phyloP scores from a whole-genome alignment of 2,888 invertebrate genomes.

The Clanis bilineata region DNA sequence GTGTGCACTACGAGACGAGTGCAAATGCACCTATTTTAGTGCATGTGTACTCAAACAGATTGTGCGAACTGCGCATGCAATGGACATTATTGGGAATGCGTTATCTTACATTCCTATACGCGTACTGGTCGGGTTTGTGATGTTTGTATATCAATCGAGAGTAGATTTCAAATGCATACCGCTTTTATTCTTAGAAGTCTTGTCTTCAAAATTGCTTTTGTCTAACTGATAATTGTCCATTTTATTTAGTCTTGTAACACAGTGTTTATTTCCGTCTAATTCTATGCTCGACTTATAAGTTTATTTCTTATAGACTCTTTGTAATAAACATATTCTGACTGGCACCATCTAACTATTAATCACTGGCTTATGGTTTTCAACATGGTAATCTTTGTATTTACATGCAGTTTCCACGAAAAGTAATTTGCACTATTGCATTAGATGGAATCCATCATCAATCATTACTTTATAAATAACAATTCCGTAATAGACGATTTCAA shows the following conservation, averaged over 20 bases:
- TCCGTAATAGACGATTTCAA: background rate
- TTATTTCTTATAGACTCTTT: background rate
- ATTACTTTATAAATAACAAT: conserved; percentile 14
- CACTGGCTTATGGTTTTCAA: background rate
- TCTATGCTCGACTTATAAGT: background rate
- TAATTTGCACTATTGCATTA: conserved; percentile 23
- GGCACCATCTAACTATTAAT: background rate
- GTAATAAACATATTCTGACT: background rate
- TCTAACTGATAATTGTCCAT: no score
- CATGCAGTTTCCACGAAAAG: conserved; percentile 24
- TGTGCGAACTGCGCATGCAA: background rate
- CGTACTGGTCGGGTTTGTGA: no score
- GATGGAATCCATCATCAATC: conserved; percentile 14
- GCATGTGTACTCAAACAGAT: background rate
- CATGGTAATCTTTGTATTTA: conserved; percentile 18
- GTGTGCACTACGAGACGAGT: background rate
- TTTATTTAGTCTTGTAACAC: no score
- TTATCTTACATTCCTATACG: background rate
- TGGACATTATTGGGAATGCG: background rate
- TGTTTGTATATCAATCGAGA: no score
- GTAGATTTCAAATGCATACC: no score
- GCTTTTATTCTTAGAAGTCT: no score
- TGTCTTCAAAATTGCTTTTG: no score
- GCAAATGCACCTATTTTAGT: background rate
- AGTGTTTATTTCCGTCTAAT: no score